Evolutionary conservation across 2,797 vertebrate species (phyloP).

Genomic region (Falco biarmicus): DNA sequence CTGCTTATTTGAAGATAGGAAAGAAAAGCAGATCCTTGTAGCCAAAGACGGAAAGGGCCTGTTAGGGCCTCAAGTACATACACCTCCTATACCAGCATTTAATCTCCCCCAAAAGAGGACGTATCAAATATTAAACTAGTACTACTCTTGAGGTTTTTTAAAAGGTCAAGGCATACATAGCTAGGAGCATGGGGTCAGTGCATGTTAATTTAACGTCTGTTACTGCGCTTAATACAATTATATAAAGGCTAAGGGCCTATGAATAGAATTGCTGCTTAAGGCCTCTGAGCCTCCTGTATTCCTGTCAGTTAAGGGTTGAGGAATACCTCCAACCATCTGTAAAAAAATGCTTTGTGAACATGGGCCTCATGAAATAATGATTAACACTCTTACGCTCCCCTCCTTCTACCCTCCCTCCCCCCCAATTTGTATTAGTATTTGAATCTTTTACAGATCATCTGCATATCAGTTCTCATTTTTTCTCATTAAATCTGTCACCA

Average conservation of each 20-base stretch:
- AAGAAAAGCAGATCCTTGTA: neutral
- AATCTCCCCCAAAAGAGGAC: conserved; percentile 9
- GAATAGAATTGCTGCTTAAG: conserved; percentile 57
- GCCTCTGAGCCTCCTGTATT: conserved; percentile 45
- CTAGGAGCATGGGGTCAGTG: neutral
- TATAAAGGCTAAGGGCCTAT: conserved; percentile 56
- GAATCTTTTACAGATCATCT: conserved; percentile 21
- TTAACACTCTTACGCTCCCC: neutral
- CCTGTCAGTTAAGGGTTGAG: conserved; percentile 32
- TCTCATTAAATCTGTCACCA: neutral
- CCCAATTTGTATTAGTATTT: conserved; percentile 19
- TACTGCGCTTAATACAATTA: conserved; percentile 53
- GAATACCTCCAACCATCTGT: conserved; percentile 57
- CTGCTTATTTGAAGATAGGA: neutral
- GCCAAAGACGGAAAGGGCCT: neutral
- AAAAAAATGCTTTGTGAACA: conserved; percentile 47
- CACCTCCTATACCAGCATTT: neutral
- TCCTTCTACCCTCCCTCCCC: neutral
- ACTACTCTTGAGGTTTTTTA: conserved; percentile 24
- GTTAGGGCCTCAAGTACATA: neutral
- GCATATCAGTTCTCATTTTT: neutral
- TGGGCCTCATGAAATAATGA: conserved; percentile 22
- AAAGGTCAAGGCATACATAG: conserved; percentile 9
- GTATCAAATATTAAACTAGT: neutral
- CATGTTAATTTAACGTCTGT: conserved; percentile 41